phyloP scores from a whole-genome alignment of 2,113 vertebrate genomes.

The Boulengeromyrus knoepffleri region DNA sequence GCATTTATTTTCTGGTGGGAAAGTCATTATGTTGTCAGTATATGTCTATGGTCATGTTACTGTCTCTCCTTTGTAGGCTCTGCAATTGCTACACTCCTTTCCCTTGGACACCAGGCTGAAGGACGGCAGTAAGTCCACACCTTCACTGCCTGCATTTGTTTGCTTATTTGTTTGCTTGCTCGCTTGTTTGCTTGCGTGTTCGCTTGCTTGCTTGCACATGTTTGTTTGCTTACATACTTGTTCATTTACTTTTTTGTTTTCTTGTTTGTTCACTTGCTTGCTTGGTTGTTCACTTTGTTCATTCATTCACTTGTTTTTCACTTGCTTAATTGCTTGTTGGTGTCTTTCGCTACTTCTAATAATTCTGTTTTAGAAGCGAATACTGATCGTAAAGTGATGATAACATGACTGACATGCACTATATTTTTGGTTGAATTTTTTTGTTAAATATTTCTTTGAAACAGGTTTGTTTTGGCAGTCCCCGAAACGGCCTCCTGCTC shows the following conservation, averaged over 20 bases:
- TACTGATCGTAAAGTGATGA: neutral
- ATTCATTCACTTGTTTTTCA: neutral
- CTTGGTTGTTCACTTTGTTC: neutral
- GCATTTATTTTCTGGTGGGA: neutral
- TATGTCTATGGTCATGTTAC: neutral
- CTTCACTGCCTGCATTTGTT: neutral
- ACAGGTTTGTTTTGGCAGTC: slow-evolving; percentile 98
- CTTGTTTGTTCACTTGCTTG: neutral
- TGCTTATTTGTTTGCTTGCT: neutral
- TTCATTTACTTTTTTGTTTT: too few relatives aligned
- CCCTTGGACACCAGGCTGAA: slow-evolving; percentile 91
- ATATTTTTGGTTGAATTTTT: neutral
- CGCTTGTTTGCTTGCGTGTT: neutral
- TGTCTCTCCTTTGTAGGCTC: slow-evolving; percentile 60
- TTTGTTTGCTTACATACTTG: too few relatives aligned
- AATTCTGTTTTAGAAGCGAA: neutral
- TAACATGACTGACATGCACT: neutral
- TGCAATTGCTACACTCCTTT: slow-evolving; percentile 92
- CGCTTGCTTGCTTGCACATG: too few relatives aligned
- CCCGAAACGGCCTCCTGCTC: slow-evolving; percentile 88
- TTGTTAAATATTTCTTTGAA: neutral
- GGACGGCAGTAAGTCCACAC: slow-evolving; percentile 84
- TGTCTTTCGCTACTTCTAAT: neutral
- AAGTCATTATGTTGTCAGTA: neutral
- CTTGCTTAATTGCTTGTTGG: neutral